phyloP scores from a whole-genome alignment of 1,140 invertebrate genomes.

The Yoshiicerus persimilis region DNA sequence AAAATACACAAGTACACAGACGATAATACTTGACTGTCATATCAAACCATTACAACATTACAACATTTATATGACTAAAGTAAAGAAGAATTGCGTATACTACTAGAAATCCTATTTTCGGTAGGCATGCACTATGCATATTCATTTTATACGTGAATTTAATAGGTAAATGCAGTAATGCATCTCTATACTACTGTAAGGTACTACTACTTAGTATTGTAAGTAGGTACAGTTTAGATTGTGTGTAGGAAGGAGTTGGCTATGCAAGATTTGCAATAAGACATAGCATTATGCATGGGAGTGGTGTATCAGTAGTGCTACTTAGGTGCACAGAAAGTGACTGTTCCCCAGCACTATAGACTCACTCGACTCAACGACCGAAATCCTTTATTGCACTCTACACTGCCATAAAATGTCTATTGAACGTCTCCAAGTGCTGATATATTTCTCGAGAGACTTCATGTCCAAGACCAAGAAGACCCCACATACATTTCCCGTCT shows the following conservation, averaged over 20 bases:
- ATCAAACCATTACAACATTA: not conserved
- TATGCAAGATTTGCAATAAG: too few species aligned
- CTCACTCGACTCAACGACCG: slow-evolving; percentile 3
- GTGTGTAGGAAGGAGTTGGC: too few species aligned
- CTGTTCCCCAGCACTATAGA: not conserved
- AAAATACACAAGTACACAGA: not conserved
- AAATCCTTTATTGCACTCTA: slow-evolving; percentile 46
- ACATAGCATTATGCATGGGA: not conserved
- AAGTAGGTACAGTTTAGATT: not conserved
- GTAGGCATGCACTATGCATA: too few species aligned
- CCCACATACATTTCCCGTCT: not conserved
- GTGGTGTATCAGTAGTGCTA: not conserved
- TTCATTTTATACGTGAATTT: not conserved
- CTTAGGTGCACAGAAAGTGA: not conserved
- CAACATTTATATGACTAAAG: not conserved
- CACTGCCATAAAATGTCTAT: slow-evolving; percentile 44
- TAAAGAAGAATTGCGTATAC: not conserved
- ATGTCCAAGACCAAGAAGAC: not conserved
- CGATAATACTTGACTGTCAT: not conserved
- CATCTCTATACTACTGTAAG: too few species aligned
- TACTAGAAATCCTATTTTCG: not conserved
- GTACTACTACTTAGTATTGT: not conserved
- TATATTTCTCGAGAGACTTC: slow-evolving; percentile 22
- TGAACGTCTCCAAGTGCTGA: slow-evolving; percentile 16
- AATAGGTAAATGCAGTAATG: not conserved